Base-by-base conservation (phyloP, 2,113 vertebrate species). In the Paramormyrops kingsleyae region DNA sequence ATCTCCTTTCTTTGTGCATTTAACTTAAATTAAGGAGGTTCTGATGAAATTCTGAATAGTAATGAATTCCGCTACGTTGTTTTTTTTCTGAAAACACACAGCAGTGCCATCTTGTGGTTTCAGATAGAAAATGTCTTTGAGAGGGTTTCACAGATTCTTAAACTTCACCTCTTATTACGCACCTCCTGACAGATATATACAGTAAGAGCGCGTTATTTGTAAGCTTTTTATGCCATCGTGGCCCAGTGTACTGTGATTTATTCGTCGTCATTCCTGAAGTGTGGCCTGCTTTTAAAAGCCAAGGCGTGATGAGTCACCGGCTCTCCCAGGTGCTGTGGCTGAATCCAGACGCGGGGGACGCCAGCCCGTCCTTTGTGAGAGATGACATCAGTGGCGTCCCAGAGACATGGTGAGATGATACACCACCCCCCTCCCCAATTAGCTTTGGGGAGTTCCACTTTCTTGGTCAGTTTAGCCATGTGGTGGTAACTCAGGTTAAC, bases 51-150 rank as follows among this genome's bases (percentile, higher is more conserved):
- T 15, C 27, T 31, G 31, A 87, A 52, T 27, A 52, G 31, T 50
- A 47, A 87, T 10, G 21, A 87, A 87, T 56, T 56, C 27, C 50
- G n/a, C 46, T 35, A n/a, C 44, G 17, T 50, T 80, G 2, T 52
- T 46, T 35, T 53, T 53, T 49, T 15, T 49, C 27, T 80, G 74
- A 39, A 21, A 46, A 15, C 50, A 59, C 35, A 19, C 89, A 59
- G 80, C 80, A 85, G 3, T 39, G 89, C 77, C 89, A 89, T 47
- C 89, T 89, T 62, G 89, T 89, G 89, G 89, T 42, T 19, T 9
- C 42, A 56, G 21, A 46, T 44, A 62, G 89, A 85, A 84, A 59
- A 4, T 56, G 1, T 31, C n/a, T 42, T 27, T 6, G 49, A 77
- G 49, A 88, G 44, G 24, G n/a, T 88, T 62, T 74, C 27, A 6